phyloP scores from a whole-genome alignment of 2,113 vertebrate species.

The Perognathus longimembris region DNA sequence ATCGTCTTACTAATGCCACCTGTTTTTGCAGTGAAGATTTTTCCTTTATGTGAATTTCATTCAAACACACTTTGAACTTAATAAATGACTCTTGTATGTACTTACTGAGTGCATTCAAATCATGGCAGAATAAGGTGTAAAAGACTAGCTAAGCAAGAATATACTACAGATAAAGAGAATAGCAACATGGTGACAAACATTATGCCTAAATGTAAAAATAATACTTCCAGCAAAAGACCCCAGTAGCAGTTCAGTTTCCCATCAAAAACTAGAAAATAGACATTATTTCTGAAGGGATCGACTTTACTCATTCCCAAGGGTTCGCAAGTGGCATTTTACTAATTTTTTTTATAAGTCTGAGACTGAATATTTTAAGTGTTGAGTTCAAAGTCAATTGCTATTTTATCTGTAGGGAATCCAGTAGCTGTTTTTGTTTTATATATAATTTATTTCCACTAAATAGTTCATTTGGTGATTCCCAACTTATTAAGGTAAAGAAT shows the following conservation, averaged over 20 bases:
- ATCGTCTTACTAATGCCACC: conserved; percentile 76
- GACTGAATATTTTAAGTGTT: neutral
- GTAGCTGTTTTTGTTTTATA: neutral
- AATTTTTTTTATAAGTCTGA: neutral
- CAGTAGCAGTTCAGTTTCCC: conserved; percentile 54
- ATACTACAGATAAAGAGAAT: conserved; percentile 74
- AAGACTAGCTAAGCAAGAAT: conserved; percentile 81
- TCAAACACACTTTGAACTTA: conserved; percentile 77
- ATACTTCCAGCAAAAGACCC: conserved; percentile 79
- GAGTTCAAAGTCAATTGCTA: neutral
- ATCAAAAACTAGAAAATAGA: conserved; percentile 61
- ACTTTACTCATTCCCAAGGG: neutral
- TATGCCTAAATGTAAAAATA: conserved; percentile 77
- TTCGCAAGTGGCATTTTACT: neutral
- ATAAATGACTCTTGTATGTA: conserved; percentile 81
- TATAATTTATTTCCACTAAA: neutral
- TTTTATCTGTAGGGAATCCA: conserved; percentile 16
- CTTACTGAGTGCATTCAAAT: conserved; percentile 75
- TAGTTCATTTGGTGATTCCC: neutral
- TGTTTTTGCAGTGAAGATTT: conserved; percentile 77
- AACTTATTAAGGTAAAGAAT: neutral
- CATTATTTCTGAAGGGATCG: conserved; percentile 35
- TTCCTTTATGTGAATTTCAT: conserved; percentile 67
- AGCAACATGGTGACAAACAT: conserved; percentile 82
- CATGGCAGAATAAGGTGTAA: conserved; percentile 81